These are phyloP conservation scores for Holothuria glaberrima DNA, from an alignment of 35 echinoderm and acorn worm species.

Conservation along the genomic window DNA sequence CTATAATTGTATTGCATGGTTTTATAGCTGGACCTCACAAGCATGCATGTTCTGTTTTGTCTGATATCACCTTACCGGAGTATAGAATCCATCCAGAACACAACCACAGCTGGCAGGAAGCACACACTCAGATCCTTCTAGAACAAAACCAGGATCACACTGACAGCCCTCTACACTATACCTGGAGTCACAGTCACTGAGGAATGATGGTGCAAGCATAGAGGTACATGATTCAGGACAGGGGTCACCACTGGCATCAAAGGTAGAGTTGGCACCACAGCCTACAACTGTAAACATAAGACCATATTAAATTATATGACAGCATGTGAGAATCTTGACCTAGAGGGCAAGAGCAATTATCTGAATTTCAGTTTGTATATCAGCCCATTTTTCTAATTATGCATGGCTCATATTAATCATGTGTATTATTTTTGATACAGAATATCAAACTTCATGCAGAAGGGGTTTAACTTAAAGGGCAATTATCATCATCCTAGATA, in stretches of 20 bases:
- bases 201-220: background rate
- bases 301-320: background rate
- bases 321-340: too few relatives aligned
- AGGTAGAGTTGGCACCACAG: constrained; percentile 57
- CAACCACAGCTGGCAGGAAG: constrained; percentile 62
- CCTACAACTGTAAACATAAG: constrained; percentile 43
- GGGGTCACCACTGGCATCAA: constrained; percentile 8
- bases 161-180: constrained; percentile 64
- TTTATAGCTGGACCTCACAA: too few relatives aligned
- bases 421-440: too few relatives aligned
- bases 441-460: too few relatives aligned
- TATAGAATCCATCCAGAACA: constrained; percentile 72
- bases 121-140: constrained; percentile 65
- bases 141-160: constrained; percentile 68
- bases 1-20: too few relatives aligned
- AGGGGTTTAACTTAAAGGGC: too few relatives aligned
- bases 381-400: too few relatives aligned
- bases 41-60: too few relatives aligned
- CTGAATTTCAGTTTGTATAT: too few relatives aligned
- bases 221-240: constrained; percentile 48
- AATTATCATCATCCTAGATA: too few relatives aligned
- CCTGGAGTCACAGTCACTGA: constrained; percentile 1
- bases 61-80: constrained; percentile 23
- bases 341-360: too few relatives aligned
- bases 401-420: too few relatives aligned